A percentile compares a stretch with the other conserved stretches of the same genome.
These are phyloP conservation scores for Lymantria monacha DNA, from an alignment of 2,888 invertebrate genomes.

Conservation along the genomic window DNA sequence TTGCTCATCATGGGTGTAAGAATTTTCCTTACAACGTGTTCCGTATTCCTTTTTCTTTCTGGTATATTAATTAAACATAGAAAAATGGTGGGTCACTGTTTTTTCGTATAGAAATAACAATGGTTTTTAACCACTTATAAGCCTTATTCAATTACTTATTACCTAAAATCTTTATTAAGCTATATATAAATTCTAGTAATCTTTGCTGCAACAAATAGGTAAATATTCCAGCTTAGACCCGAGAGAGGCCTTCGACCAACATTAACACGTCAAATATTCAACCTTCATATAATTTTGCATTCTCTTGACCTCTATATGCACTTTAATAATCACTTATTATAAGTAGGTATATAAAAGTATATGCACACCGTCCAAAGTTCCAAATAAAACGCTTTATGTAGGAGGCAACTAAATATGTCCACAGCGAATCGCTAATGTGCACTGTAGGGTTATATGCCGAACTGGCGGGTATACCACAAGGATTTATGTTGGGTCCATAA, in stretches of 20 bases:
- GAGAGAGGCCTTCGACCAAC: neutral
- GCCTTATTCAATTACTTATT: too few species aligned
- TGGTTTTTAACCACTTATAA: too few species aligned
- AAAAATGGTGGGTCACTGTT: too few species aligned
- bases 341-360: conserved; percentile 12
- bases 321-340: conserved; percentile 13
- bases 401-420: conserved; percentile 39
- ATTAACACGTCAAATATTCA: neutral
- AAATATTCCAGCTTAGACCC: neutral
- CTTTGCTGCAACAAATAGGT: neutral
- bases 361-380: conserved; percentile 16
- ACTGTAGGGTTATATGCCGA: conserved; percentile 38
- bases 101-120: too few species aligned
- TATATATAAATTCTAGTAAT: too few species aligned
- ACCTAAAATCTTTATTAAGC: too few species aligned
- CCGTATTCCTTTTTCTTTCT: too few species aligned
- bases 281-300: neutral
- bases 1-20: too few species aligned
- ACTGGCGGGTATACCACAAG: conserved; percentile 8
- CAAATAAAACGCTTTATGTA: conserved; percentile 27
- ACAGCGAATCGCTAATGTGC: conserved; percentile 68
- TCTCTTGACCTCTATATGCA: conserved; percentile 10
- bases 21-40: too few species aligned
- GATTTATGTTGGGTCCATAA: conserved; percentile 6
- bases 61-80: too few species aligned